These are phyloP conservation scores for Campopleginae sp. DNA, from an alignment of 2,888 invertebrate genomes.

Conservation along the genomic window DNA sequence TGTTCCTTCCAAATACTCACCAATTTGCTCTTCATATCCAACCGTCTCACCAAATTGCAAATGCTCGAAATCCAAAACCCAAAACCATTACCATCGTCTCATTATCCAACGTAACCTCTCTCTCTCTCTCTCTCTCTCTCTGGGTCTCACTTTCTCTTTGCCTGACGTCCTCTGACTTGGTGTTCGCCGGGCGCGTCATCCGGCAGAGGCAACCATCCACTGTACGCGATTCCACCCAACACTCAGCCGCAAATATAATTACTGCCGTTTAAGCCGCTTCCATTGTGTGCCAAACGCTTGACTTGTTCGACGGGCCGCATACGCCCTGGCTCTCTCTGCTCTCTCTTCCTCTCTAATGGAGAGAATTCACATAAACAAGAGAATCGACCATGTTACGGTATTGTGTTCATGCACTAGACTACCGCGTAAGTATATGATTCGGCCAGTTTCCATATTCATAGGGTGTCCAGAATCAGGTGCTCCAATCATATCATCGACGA, in stretches of 20 bases:
- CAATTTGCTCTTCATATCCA: not conserved
- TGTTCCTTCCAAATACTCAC: constrained; percentile 20
- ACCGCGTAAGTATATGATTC: constrained; percentile 14
- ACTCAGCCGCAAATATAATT: constrained; percentile 83
- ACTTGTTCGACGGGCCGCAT: constrained; percentile 79
- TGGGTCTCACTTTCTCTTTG: not conserved
- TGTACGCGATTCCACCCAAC: constrained; percentile 72
- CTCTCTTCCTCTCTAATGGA: constrained; percentile 31
- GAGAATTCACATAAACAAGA: constrained; percentile 39
- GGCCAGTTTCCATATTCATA: not conserved
- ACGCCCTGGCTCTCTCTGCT: constrained; percentile 44
- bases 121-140: constrained; percentile 6
- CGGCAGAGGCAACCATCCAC: constrained; percentile 51
- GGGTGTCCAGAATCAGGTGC: not conserved
- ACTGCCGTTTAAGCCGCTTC: constrained; percentile 83
- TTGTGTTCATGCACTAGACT: constrained; percentile 36
- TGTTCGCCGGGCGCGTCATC: constrained; percentile 40
- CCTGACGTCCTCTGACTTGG: constrained; percentile 20
- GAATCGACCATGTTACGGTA: constrained; percentile 40
- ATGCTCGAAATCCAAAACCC: constrained; percentile 38
- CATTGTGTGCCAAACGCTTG: constrained; percentile 83
- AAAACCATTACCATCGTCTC: constrained; percentile 42
- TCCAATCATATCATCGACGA: not conserved
- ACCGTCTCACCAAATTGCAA: constrained; percentile 40
- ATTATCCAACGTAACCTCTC: constrained; percentile 38